Base-by-base conservation (phyloP, 2,888 invertebrate species). In the Acleris laterana region DNA sequence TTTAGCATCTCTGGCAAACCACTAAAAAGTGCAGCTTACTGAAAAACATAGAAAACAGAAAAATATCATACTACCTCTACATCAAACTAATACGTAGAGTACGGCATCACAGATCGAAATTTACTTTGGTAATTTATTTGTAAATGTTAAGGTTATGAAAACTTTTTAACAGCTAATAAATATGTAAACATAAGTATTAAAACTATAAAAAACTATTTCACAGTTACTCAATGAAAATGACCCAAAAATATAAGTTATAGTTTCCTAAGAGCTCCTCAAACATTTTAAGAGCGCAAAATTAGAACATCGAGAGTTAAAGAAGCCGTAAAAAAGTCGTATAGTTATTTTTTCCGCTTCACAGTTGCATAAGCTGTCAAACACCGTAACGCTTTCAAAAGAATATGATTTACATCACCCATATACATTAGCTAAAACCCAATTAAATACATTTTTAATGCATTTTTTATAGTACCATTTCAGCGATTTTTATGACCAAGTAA, bases 241-340 rank as follows among this genome's bases (percentile, higher is more conserved):
- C 22, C 22, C 42, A 56, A 53, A 53, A 25, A 28, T 44, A 57
- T 46, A 20, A 50, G 22, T 20, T 42, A 50, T 42, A 7, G 53
- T 44, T 57, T 44, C 7, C 50, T 44, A 61, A 61, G 60, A 49
- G 55, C 49, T 44, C 44, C 46, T 48, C 32, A 62, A 20, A 56
- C 46, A 56, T 38, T 49, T 57, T 56, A 61, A 62, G 44, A 46
- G 44, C 60, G 38, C 62, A 38, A 22, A 66, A 66, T 62, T 57
- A 51, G 61, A 62, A 48, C 65, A 56, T 61, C 51, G 61, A 51
- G 56, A 61, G 56, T 51, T 65, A 51, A 56, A 57, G 44, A 57
- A 61, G 66, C 55, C 61, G 66, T 66, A 62, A 62, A 66, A 66
- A 51, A 48, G 48, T 62, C 66, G 51, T 66, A 57, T 65, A 66